phyloP scores from a whole-genome alignment of 2,888 invertebrate species.

The Ecdyonurus torrentis region DNA sequence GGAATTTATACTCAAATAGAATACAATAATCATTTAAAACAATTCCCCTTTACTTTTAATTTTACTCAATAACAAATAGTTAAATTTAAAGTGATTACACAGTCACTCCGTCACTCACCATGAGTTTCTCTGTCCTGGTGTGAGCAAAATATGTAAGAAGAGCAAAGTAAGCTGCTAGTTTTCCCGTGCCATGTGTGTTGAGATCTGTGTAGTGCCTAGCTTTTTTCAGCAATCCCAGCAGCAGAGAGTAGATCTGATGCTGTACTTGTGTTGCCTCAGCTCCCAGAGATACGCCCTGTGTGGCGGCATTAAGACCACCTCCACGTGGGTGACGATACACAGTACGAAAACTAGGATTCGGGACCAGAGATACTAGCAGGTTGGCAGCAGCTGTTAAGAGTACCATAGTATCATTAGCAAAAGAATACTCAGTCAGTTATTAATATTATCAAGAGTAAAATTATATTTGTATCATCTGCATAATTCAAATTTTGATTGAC shows the following conservation, averaged over 20 bases:
- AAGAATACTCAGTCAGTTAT: not conserved
- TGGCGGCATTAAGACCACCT: conserved; percentile 32
- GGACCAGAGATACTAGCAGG: conserved; percentile 76
- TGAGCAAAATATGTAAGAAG: conserved; percentile 83
- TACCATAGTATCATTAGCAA: not conserved
- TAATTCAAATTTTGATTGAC: no score
- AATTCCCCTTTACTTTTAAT: no score
- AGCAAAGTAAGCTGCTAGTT: conserved; percentile 83
- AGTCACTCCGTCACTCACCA: no score
- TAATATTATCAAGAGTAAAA: no score
- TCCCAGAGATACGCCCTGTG: conserved; percentile 16
- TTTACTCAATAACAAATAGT: no score
- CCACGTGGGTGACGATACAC: conserved; percentile 48
- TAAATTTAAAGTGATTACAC: no score
- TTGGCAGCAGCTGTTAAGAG: conserved; percentile 56
- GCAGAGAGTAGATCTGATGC: conserved; percentile 47
- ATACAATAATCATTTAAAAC: no score
- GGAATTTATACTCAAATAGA: no score
- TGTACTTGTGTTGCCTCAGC: conserved; percentile 12
- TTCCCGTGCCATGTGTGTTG: conserved; percentile 74
- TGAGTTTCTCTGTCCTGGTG: conserved; percentile 76
- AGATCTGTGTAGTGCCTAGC: conserved; percentile 78
- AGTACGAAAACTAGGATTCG: conserved; percentile 77
- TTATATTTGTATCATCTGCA: no score
- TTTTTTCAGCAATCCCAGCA: conserved; percentile 57